Evolutionary conservation across 1,140 invertebrate species (phyloP).

Genomic region (Pseudomyrmex flavicornis): DNA sequence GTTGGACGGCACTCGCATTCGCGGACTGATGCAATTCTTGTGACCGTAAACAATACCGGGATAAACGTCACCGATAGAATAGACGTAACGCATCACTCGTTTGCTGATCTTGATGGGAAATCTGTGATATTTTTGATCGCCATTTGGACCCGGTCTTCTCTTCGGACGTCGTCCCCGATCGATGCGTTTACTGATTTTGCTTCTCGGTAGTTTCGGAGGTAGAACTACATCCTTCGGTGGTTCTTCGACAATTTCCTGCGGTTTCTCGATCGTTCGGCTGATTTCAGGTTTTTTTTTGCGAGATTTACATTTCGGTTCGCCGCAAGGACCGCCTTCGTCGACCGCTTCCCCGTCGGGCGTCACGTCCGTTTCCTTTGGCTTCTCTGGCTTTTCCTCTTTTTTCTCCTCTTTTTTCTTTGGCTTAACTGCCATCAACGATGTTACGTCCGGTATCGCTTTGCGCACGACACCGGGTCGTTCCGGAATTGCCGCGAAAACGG

Average conservation of each 20-base stretch:
- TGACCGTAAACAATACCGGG: slow-evolving; percentile 78
- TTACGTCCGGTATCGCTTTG: slow-evolving; percentile 68
- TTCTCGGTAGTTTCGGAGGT: neutral
- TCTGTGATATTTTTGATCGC: neutral
- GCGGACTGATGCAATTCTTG: slow-evolving; percentile 76
- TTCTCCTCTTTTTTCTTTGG: slow-evolving; percentile 72
- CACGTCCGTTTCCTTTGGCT: slow-evolving; percentile 38
- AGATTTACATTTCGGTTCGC: slow-evolving; percentile 76
- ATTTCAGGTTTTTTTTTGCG: slow-evolving; percentile 58
- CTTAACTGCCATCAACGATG: slow-evolving; percentile 11
- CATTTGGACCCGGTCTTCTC: slow-evolving; percentile 6
- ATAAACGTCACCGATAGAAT: slow-evolving; percentile 69
- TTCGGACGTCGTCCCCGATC: neutral
- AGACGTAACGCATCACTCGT: slow-evolving; percentile 74
- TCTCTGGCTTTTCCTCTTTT: slow-evolving; percentile 67
- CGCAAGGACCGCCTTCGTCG: slow-evolving; percentile 74
- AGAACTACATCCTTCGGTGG: neutral
- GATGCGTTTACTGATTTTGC: neutral
- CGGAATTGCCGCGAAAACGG: slow-evolving; percentile 47
- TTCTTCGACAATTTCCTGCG: neutral
- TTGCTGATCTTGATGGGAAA: slow-evolving; percentile 72
- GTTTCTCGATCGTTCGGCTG: too few species aligned
- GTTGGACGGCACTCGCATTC: slow-evolving; percentile 79
- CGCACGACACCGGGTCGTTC: slow-evolving; percentile 71
- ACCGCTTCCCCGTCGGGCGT: slow-evolving; percentile 1